Evolutionary conservation across 2,797 vertebrate genomes (phyloP).

Genomic region (Telmatherina bonti): DNA sequence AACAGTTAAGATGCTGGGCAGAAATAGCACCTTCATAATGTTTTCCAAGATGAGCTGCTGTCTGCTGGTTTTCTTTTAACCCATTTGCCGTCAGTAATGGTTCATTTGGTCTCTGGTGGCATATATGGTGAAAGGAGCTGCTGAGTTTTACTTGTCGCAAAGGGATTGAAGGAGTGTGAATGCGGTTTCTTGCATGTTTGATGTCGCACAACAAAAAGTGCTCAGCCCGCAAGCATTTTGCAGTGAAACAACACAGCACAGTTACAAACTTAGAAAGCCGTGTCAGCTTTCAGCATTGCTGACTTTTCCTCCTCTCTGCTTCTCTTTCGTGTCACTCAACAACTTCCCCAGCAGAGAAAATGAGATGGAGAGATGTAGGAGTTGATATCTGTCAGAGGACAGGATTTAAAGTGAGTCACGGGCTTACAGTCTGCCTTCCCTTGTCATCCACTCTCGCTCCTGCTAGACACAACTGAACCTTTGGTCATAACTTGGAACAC

Average conservation of each 20-base stretch:
- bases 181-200: slow-evolving; percentile 51
- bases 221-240: slow-evolving; percentile 44
- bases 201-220: slow-evolving; percentile 67
- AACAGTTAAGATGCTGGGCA: slow-evolving; percentile 15
- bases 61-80: slow-evolving; percentile 23
- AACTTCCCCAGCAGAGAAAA: slow-evolving; percentile 39
- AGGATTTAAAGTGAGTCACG: slow-evolving; percentile 27
- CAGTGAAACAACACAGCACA: slow-evolving; percentile 52
- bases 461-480: neutral
- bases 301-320: slow-evolving; percentile 24
- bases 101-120: slow-evolving; percentile 36
- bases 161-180: slow-evolving; percentile 34
- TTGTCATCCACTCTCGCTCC: slow-evolving; percentile 6
- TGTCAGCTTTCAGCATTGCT: slow-evolving; percentile 57
- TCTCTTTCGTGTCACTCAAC: slow-evolving; percentile 47
- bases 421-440: slow-evolving; percentile 26
- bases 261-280: slow-evolving; percentile 54
- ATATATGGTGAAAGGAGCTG: slow-evolving; percentile 37
- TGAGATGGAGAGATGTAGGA: slow-evolving; percentile 33
- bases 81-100: slow-evolving; percentile 36
- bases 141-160: slow-evolving; percentile 42
- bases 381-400: slow-evolving; percentile 34
- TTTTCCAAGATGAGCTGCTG: slow-evolving; percentile 36
- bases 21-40: slow-evolving; percentile 43
- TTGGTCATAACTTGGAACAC: slow-evolving; percentile 11